Percentiles rank a stretch among this genome's conserved stretches.
These are phyloP conservation scores for Xenentodon cancila DNA, from an alignment of 2,797 vertebrate genomes.

Conservation along the genomic window DNA sequence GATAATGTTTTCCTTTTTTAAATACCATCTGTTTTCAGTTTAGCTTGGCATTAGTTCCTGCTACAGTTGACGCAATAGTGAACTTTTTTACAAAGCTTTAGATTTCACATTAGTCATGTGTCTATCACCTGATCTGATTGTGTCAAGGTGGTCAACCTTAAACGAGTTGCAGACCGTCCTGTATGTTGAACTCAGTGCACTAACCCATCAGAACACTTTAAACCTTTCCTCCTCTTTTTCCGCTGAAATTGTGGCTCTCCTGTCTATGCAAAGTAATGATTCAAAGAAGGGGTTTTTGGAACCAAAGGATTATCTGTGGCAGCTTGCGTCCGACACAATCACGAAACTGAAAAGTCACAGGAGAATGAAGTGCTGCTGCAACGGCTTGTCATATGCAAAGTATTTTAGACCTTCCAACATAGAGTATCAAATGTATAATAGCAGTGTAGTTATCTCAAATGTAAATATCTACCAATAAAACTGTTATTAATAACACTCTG, in stretches of 20 bases:
- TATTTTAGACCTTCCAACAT: conserved; percentile 69
- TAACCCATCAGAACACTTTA: conserved; percentile 31
- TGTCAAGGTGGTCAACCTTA: conserved; percentile 23
- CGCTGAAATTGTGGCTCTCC: conserved; percentile 31
- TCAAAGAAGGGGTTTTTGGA: conserved; percentile 57
- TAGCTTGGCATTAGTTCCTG: conserved; percentile 11
- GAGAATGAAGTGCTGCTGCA: conserved; percentile 64
- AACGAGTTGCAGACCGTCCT: conserved; percentile 24
- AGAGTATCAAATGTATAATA: conserved; percentile 69
- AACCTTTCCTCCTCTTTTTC: conserved; percentile 20
- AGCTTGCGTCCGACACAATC: conserved; percentile 84
- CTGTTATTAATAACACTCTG: conserved; percentile 38
- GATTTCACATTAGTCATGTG: conserved; percentile 4
- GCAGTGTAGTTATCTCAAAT: conserved; percentile 67
- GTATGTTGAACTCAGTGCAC: conserved; percentile 39
- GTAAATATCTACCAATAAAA: conserved; percentile 79
- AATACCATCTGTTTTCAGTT: background rate
- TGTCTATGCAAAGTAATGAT: conserved; percentile 72
- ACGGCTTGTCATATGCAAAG: conserved; percentile 71
- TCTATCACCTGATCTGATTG: conserved; percentile 18
- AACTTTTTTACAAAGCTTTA: conserved; percentile 8
- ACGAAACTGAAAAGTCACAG: conserved; percentile 55
- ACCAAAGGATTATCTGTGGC: conserved; percentile 80
- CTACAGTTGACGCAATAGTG: conserved; percentile 16
- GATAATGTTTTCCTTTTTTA: conserved; percentile 12